Conservation (phyloP, 2,888 invertebrate species). For the Dryadula phaetusa region DNA sequence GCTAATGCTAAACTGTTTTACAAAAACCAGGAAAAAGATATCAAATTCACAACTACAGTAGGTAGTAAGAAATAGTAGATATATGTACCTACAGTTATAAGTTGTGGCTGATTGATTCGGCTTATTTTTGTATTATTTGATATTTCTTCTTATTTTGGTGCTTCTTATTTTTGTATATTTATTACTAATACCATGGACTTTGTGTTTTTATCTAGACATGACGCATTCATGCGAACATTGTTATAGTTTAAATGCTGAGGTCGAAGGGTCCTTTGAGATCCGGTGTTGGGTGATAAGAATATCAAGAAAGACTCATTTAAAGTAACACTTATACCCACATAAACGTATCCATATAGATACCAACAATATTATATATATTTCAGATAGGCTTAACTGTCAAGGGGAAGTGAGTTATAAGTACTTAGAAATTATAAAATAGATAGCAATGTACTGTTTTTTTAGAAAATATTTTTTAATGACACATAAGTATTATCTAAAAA, state of each 20-base stretch:
- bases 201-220: conserved; percentile 27
- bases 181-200: conserved; percentile 5
- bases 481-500: too few relatives aligned
- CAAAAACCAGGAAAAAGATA: too few relatives aligned
- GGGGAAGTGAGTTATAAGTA: conserved; percentile 12
- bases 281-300: conserved; percentile 36
- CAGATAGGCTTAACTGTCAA: conserved; percentile 1
- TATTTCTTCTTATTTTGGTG: too few relatives aligned
- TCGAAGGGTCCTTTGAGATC: conserved; percentile 33
- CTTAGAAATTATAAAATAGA: background rate
- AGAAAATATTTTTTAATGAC: background rate
- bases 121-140: too few relatives aligned
- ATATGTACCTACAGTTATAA: too few relatives aligned
- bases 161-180: background rate
- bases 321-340: background rate
- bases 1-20: too few relatives aligned
- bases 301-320: conserved; percentile 34
- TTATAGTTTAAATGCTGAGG: conserved; percentile 26
- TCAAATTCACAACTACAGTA: too few relatives aligned
- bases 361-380: conserved; percentile 15
- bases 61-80: too few relatives aligned
- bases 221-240: conserved; percentile 33
- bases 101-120: too few relatives aligned
- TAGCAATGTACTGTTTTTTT: background rate
- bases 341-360: conserved; percentile 13